These are phyloP conservation scores for Bolborhynchus lineola DNA, from an alignment of 2,113 vertebrate genomes.

Conservation along the genomic window DNA sequence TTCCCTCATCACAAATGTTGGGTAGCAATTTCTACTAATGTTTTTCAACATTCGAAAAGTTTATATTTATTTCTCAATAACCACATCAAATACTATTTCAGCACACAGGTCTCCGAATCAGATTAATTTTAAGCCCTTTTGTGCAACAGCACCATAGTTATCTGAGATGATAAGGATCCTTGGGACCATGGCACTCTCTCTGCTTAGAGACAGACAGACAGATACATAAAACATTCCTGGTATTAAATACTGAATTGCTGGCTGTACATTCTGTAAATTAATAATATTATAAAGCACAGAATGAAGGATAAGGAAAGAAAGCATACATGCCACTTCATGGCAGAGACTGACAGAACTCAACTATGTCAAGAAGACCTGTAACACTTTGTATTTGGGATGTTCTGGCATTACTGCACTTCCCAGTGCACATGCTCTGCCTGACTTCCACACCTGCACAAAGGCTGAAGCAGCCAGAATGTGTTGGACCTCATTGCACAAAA, in stretches of 20 bases:
- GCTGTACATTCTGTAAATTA: not conserved
- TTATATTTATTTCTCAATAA: not conserved
- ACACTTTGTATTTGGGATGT: not conserved
- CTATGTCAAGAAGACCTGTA: not conserved
- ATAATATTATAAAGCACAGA: not conserved
- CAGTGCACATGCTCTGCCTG: not conserved
- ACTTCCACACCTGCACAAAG: not conserved
- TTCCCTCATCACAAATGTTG: not conserved
- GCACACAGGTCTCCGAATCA: not conserved
- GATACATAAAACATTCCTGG: not conserved
- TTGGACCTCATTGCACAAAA: rapidly evolving
- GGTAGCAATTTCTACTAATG: not conserved
- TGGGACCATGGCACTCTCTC: not conserved
- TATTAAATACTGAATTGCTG: not conserved
- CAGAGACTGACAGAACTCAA: not conserved
- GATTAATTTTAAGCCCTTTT: not conserved
- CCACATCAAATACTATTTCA: not conserved
- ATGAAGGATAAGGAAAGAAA: not conserved
- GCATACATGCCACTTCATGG: not conserved
- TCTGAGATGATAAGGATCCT: not conserved
- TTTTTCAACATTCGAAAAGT: not conserved
- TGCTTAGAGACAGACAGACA: not conserved
- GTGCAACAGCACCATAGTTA: not conserved
- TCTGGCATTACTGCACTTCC: not conserved
- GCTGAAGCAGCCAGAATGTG: not conserved